phyloP scores from a whole-genome alignment of 2,888 invertebrate genomes.

The Carterocephalus palaemon region DNA sequence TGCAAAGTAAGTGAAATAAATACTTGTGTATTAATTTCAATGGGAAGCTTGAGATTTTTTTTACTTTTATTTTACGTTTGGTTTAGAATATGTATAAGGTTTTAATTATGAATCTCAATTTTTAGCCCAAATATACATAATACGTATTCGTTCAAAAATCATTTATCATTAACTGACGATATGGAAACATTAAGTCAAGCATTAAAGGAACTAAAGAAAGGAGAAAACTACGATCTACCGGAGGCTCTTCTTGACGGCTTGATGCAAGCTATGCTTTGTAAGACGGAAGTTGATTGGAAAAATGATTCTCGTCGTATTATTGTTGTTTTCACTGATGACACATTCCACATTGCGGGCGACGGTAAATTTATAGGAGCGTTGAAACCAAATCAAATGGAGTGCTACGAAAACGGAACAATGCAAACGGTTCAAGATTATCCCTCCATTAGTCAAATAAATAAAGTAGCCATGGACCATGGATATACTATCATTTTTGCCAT shows the following conservation, averaged over 20 bases:
- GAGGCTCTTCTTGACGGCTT: conserved; percentile 93
- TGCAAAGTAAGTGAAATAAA: conserved; percentile 63
- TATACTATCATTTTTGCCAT: conserved; percentile 45
- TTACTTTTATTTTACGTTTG: no score
- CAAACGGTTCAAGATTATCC: conserved; percentile 85
- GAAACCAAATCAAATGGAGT: conserved; percentile 84
- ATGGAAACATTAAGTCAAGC: conserved; percentile 56
- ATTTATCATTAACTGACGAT: conserved; percentile 81
- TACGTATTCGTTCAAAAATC: conserved; percentile 86
- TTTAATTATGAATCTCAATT: conserved; percentile 10
- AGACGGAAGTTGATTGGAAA: conserved; percentile 87
- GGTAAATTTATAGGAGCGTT: conserved; percentile 82
- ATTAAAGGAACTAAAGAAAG: conserved; percentile 59
- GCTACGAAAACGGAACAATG: conserved; percentile 80
- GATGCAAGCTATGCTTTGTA: conserved; percentile 84
- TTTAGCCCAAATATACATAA: conserved; percentile 78
- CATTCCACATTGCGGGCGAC: conserved; percentile 88
- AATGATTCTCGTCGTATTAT: conserved; percentile 84
- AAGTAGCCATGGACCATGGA: conserved; percentile 43
- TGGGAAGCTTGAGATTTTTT: no score
- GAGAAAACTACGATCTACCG: conserved; percentile 81
- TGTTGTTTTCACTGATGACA: conserved; percentile 87
- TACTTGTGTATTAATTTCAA: no score
- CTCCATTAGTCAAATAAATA: conserved; percentile 83
- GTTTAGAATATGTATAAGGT: no score